Conservation (phyloP, 2,888 invertebrate genomes). For the Mechanitis messenoides region DNA sequence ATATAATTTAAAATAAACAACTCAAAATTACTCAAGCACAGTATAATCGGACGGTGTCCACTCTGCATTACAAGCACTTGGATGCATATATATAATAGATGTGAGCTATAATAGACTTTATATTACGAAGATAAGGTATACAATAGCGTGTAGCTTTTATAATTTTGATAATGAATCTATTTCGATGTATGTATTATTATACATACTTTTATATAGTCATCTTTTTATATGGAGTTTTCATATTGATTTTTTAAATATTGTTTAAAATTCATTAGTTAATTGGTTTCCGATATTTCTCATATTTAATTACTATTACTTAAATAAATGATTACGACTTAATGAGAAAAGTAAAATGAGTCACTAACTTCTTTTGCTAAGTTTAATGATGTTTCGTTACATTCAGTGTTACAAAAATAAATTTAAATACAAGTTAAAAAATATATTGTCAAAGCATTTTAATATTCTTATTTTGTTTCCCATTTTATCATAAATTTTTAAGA, state of each 20-base stretch:
- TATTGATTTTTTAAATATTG: not conserved
- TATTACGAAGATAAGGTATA: not conserved
- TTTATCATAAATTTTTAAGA: too few species aligned
- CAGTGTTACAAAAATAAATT: too few species aligned
- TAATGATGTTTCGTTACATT: too few species aligned
- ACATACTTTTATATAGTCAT: slow-evolving; percentile 10
- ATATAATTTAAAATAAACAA: not conserved
- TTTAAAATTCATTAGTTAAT: not conserved
- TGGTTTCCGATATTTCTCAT: not conserved
- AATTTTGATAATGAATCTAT: slow-evolving; percentile 11
- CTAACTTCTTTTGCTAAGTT: too few species aligned
- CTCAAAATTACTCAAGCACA: slow-evolving; percentile 19
- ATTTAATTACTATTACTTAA: too few species aligned
- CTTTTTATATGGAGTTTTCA: slow-evolving; percentile 11
- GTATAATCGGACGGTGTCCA: slow-evolving; percentile 31
- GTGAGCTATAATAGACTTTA: slow-evolving; percentile 15
- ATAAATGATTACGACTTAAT: too few species aligned
- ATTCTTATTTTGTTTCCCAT: too few species aligned
- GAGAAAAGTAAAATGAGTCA: too few species aligned
- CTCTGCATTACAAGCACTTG: slow-evolving; percentile 25
- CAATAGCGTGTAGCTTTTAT: slow-evolving; percentile 8
- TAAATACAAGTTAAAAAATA: too few species aligned
- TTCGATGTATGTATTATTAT: slow-evolving; percentile 11
- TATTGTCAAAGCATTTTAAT: too few species aligned
- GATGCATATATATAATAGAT: slow-evolving; percentile 12